Conservation (phyloP, 2,888 invertebrate species). For the Luperina testacea region DNA sequence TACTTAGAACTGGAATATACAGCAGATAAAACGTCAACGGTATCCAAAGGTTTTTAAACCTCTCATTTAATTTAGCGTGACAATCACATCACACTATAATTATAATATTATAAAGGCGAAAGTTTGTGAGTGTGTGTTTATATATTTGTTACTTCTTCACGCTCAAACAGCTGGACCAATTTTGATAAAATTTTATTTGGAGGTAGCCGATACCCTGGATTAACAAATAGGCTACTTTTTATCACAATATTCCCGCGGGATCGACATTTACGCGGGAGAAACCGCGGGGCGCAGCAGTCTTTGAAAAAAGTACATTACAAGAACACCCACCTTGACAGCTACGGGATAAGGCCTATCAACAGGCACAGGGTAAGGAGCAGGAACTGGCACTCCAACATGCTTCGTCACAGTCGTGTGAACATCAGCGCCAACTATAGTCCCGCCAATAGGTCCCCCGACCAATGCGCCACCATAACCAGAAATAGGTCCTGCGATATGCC, state of each 20-base stretch:
- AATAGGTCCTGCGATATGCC: slow-evolving; percentile 47
- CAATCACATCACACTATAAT: background rate
- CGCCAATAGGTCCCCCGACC: slow-evolving; percentile 53
- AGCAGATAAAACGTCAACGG: background rate
- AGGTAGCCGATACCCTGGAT: too few species aligned
- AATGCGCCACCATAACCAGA: slow-evolving; percentile 39
- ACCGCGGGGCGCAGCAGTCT: too few species aligned
- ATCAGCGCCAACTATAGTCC: slow-evolving; percentile 83
- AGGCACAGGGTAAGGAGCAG: slow-evolving; percentile 87
- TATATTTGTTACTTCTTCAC: too few species aligned
- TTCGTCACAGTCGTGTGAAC: slow-evolving; percentile 88
- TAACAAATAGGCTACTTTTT: too few species aligned
- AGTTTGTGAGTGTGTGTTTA: too few species aligned
- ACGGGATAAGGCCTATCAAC: slow-evolving; percentile 87
- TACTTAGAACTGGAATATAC: background rate
- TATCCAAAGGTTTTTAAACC: background rate
- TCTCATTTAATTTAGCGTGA: background rate
- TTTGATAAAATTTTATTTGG: too few species aligned
- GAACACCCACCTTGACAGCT: slow-evolving; percentile 79
- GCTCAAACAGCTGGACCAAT: too few species aligned
- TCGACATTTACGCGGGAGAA: too few species aligned
- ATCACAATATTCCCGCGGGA: too few species aligned
- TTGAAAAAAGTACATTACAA: background rate
- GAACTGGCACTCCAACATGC: slow-evolving; percentile 87
- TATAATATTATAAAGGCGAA: too few species aligned